A percentile compares a stretch with the other conserved stretches of the same genome.
Evolutionary conservation across 2,113 vertebrate species (phyloP).

Genomic region (Paratilapia polleni): DNA sequence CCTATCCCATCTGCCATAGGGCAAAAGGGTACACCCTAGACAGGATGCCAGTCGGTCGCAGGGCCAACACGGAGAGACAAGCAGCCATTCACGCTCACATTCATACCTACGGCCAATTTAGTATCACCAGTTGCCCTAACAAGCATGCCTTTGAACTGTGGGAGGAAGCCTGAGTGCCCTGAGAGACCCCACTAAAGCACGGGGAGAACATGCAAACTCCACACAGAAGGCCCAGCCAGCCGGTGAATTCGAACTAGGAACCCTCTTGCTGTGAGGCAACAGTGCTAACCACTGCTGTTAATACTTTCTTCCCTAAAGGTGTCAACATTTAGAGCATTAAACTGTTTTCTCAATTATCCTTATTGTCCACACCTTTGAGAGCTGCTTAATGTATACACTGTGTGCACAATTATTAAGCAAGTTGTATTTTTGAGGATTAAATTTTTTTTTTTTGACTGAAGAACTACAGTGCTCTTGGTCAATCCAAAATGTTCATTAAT

Average conservation of each 20-base stretch:
- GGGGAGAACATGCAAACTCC: neutral
- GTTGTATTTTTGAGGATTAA: too few species aligned
- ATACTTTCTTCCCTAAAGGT: neutral
- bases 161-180: accelerated
- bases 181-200: accelerated
- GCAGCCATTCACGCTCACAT: neutral
- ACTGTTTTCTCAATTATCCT: neutral
- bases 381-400: neutral
- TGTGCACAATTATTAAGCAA: too few species aligned
- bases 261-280: neutral
- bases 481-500: too few species aligned
- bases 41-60: too few species aligned
- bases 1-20: too few species aligned
- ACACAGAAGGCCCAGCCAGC: neutral
- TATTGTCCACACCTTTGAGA: neutral
- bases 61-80: neutral
- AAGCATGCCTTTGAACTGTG: neutral
- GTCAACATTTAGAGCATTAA: accelerated
- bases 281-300: neutral
- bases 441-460: too few species aligned
- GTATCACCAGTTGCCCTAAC: neutral
- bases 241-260: accelerated
- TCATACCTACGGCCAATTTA: neutral
- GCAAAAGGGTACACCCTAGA: too few species aligned
- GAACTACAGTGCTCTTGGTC: too few species aligned